A percentile compares a stretch with the other conserved stretches of the same genome.
Evolutionary conservation across 2,113 vertebrate genomes (phyloP).

Genomic region (Girardinichthys multiradiatus): DNA sequence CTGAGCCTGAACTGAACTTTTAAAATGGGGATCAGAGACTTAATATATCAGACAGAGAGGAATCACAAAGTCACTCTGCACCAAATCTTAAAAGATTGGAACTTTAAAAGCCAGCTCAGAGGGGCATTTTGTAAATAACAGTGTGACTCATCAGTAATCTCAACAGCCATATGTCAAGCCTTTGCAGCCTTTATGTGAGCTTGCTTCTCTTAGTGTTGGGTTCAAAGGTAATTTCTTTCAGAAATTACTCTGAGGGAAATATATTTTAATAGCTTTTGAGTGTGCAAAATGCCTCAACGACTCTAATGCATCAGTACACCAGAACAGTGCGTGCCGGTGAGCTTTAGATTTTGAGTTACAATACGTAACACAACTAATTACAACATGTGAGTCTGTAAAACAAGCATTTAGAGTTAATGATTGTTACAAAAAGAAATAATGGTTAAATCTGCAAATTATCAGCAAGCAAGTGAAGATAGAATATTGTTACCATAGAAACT

Average conservation of each 20-base stretch:
- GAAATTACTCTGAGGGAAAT: conserved; percentile 67
- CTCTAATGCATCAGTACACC: conserved; percentile 34
- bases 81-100: conserved; percentile 5
- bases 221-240: conserved; percentile 54
- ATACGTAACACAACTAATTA: background rate
- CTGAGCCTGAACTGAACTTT: background rate
- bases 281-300: background rate
- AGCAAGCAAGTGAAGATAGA: conserved; percentile 53
- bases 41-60: conserved; percentile 2
- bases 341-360: background rate
- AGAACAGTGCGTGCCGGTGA: too few relatives aligned
- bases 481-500: conserved; percentile 82
- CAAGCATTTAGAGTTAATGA: conserved; percentile 18
- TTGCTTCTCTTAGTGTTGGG: conserved; percentile 29
- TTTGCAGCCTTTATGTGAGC: conserved; percentile 21
- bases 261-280: conserved; percentile 57
- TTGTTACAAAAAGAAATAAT: conserved; percentile 56
- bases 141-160: conserved; percentile 55
- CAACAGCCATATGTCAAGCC: conserved; percentile 38
- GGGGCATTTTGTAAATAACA: conserved; percentile 31
- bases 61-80: conserved; percentile 12
- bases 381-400: background rate
- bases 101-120: conserved; percentile 30
- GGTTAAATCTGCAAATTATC: conserved; percentile 62
- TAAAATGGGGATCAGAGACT: background rate